phyloP scores from a whole-genome alignment of 2,797 vertebrate species.

The Coregonus sp. region DNA sequence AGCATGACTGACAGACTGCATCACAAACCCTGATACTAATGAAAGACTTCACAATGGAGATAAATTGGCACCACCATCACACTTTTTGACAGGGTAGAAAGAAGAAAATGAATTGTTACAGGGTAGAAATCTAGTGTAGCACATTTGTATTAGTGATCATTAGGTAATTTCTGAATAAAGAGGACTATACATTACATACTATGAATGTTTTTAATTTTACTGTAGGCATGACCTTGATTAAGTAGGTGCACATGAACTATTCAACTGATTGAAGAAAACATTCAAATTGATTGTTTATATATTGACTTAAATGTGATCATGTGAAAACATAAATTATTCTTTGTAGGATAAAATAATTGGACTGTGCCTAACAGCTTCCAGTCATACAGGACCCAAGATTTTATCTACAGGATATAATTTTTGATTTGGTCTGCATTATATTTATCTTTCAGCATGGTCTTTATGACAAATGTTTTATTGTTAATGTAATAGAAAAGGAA shows the following conservation, averaged over 20 bases:
- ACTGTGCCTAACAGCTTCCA: conserved; percentile 1
- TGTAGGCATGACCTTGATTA: no score
- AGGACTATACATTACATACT: conserved; percentile 14
- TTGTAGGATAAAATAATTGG: neutral
- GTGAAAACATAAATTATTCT: neutral
- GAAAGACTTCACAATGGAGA: no score
- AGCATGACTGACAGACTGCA: neutral
- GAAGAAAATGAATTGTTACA: neutral
- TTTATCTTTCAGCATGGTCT: conserved; percentile 70
- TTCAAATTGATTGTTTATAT: neutral
- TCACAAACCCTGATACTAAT: neutral
- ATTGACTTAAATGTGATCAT: neutral
- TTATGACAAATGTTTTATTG: conserved; percentile 62
- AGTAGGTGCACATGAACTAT: no score
- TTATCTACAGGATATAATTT: conserved; percentile 47
- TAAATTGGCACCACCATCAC: no score
- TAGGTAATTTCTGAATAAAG: conserved; percentile 23
- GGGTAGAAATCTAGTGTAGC: neutral
- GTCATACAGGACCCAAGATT: conserved; percentile 28
- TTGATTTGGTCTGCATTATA: conserved; percentile 66
- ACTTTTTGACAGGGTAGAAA: neutral
- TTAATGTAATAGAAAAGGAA: conserved; percentile 65
- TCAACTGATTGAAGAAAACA: no score
- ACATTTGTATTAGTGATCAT: neutral
- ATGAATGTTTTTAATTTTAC: no score